These are phyloP conservation scores for Selene dorsalis DNA, from an alignment of 2,797 vertebrate genomes.

Conservation along the genomic window DNA sequence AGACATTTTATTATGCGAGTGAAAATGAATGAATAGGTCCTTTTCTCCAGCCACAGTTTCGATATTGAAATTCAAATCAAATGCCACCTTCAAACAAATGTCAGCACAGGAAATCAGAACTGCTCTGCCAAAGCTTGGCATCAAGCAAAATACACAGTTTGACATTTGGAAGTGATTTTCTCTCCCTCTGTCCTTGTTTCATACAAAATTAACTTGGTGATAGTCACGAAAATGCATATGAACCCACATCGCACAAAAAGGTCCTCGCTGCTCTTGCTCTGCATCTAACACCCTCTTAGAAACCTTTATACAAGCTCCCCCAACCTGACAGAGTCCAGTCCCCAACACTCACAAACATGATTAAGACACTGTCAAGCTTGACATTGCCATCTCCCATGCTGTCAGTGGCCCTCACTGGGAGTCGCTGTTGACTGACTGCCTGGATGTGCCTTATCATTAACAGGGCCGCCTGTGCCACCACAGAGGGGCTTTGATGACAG, in stretches of 20 bases:
- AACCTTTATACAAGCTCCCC: constrained; percentile 51
- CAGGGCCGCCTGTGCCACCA: constrained; percentile 70
- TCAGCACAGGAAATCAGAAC: constrained; percentile 73
- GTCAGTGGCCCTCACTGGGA: constrained; percentile 75
- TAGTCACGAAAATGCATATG: constrained; percentile 18
- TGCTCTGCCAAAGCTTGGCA: constrained; percentile 56
- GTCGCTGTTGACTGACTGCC: constrained; percentile 77
- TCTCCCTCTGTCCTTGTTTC: constrained; percentile 51
- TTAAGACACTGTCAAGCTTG: constrained; percentile 78
- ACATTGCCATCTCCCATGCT: constrained; percentile 73
- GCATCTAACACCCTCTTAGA: constrained; percentile 41
- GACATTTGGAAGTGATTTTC: constrained; percentile 78
- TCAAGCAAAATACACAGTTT: constrained; percentile 62
- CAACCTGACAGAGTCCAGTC: constrained; percentile 59
- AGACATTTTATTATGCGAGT: constrained; percentile 67
- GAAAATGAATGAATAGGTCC: constrained; percentile 60
- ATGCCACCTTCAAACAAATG: constrained; percentile 80
- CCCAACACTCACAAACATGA: constrained; percentile 74
- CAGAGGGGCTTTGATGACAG: constrained; percentile 76
- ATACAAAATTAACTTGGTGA: constrained; percentile 60
- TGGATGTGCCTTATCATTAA: constrained; percentile 82
- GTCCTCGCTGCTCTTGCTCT: constrained; percentile 28
- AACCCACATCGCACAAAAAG: constrained; percentile 45
- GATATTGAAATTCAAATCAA: constrained; percentile 79
- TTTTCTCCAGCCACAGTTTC: constrained; percentile 56